phyloP scores from a whole-genome alignment of 1,140 invertebrate species.

The Druon quercuslanigerum region DNA sequence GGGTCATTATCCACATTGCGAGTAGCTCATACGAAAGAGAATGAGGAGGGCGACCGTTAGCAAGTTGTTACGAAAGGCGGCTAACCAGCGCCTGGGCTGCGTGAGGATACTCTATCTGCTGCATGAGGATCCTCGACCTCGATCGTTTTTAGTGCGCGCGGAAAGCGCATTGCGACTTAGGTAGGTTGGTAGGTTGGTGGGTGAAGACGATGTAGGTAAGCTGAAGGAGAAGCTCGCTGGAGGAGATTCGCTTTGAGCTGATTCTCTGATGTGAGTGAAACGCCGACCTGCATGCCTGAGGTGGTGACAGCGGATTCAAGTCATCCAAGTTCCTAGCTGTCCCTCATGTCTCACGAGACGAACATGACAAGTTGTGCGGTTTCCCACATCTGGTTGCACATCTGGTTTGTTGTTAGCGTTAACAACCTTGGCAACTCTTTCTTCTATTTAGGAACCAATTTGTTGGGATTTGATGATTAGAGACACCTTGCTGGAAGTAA shows the following conservation, averaged over 20 bases:
- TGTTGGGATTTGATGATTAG: too few species aligned
- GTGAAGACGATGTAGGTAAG: constrained; percentile 15
- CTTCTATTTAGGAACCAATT: too few species aligned
- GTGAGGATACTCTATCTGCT: not conserved
- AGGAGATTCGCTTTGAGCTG: not conserved
- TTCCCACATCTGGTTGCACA: constrained; percentile 19
- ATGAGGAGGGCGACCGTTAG: constrained; percentile 34
- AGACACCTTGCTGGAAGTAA: too few species aligned
- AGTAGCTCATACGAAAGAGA: constrained; percentile 13
- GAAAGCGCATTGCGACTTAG: constrained; percentile 14
- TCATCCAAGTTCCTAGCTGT: constrained; percentile 19
- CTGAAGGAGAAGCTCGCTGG: constrained; percentile 28
- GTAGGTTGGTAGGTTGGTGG: constrained; percentile 35
- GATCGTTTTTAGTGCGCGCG: constrained; percentile 66
- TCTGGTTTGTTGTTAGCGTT: constrained; percentile 6
- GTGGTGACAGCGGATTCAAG: constrained; percentile 33
- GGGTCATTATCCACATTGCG: constrained; percentile 2
- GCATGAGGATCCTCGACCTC: constrained; percentile 55
- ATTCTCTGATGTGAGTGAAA: constrained; percentile 34
- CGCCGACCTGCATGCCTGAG: constrained; percentile 19
- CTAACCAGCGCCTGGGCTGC: constrained; percentile 17
- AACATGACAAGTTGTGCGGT: constrained; percentile 10
- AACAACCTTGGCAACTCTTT: too few species aligned
- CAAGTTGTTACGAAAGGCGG: constrained; percentile 27
- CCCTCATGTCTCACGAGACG: not conserved